Evolutionary conservation across 2,113 vertebrate species (phyloP).

Genomic region (Planiliza haematocheilus): DNA sequence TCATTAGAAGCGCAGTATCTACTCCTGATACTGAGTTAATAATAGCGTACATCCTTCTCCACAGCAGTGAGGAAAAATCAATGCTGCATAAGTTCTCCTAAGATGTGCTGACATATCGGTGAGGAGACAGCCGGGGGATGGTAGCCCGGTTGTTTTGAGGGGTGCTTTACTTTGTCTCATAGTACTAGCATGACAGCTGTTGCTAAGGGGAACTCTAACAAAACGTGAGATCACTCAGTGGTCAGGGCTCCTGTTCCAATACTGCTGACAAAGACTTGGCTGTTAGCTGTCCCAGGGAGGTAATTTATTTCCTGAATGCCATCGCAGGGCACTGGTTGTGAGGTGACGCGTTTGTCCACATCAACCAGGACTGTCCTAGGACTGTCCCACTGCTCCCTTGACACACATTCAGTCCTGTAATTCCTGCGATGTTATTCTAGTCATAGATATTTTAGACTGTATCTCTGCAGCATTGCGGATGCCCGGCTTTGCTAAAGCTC

Average conservation of each 20-base stretch:
- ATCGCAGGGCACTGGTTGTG: slow-evolving; percentile 42
- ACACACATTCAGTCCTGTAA: slow-evolving; percentile 27
- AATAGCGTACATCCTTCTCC: slow-evolving; percentile 28
- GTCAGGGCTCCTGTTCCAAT: slow-evolving; percentile 51
- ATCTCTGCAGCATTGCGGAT: neutral
- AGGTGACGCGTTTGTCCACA: slow-evolving; percentile 33
- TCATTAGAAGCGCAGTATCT: slow-evolving; percentile 7
- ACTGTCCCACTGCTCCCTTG: slow-evolving; percentile 34
- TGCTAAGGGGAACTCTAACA: slow-evolving; percentile 76
- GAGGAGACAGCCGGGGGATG: slow-evolving; percentile 40
- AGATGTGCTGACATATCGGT: slow-evolving; percentile 41
- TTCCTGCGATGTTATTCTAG: slow-evolving; percentile 7
- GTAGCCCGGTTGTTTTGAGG: slow-evolving; percentile 39
- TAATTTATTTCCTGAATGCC: slow-evolving; percentile 44
- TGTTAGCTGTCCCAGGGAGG: slow-evolving; percentile 22
- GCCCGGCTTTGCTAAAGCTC: neutral
- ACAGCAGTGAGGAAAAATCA: slow-evolving; percentile 7
- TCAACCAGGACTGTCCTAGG: slow-evolving; percentile 1
- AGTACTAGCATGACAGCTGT: slow-evolving; percentile 68
- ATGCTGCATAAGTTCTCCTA: slow-evolving; percentile 15
- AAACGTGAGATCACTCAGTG: slow-evolving; percentile 58
- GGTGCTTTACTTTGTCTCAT: slow-evolving; percentile 50
- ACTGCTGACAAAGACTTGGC: slow-evolving; percentile 48
- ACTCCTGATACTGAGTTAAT: slow-evolving; percentile 40
- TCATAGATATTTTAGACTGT: neutral